These are phyloP conservation scores for Pachyuromys duprasi DNA, from an alignment of 2,797 vertebrate genomes.

Conservation along the genomic window DNA sequence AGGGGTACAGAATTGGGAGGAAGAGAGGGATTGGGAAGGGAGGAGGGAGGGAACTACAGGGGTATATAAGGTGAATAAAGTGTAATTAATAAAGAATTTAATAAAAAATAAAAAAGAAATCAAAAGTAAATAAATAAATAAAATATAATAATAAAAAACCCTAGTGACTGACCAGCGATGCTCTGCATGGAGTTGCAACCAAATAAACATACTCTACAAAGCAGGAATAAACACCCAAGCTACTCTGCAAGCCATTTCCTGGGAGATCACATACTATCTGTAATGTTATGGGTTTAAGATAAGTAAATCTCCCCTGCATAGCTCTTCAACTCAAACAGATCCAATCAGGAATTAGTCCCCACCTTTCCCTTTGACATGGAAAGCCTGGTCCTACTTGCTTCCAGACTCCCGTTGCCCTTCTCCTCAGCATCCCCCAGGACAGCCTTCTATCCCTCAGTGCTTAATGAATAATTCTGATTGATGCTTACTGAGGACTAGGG, in stretches of 20 bases:
- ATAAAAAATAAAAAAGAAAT: too few relatives aligned
- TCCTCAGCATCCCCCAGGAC: background rate
- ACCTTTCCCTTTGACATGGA: background rate
- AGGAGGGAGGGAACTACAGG: too few relatives aligned
- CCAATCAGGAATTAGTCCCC: background rate
- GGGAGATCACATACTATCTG: background rate
- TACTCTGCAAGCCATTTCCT: constrained; percentile 11
- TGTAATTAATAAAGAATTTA: too few relatives aligned
- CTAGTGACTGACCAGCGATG: constrained; percentile 54
- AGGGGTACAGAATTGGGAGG: too few relatives aligned
- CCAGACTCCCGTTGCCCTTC: background rate
- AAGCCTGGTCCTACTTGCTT: background rate
- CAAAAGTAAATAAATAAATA: too few relatives aligned
- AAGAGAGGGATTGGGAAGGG: too few relatives aligned
- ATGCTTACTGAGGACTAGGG: constrained; percentile 48
- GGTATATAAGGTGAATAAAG: too few relatives aligned
- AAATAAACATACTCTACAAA: background rate
- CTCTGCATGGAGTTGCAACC: background rate
- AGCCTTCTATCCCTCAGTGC: constrained; percentile 1
- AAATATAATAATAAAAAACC: too few relatives aligned
- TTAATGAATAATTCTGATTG: constrained; percentile 75
- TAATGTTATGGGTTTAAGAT: constrained; percentile 37
- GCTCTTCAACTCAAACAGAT: background rate
- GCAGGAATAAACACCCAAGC: background rate
- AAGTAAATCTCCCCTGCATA: background rate